phyloP scores from a whole-genome alignment of 2,797 vertebrate species.

The Stomatorhinus walkeri region DNA sequence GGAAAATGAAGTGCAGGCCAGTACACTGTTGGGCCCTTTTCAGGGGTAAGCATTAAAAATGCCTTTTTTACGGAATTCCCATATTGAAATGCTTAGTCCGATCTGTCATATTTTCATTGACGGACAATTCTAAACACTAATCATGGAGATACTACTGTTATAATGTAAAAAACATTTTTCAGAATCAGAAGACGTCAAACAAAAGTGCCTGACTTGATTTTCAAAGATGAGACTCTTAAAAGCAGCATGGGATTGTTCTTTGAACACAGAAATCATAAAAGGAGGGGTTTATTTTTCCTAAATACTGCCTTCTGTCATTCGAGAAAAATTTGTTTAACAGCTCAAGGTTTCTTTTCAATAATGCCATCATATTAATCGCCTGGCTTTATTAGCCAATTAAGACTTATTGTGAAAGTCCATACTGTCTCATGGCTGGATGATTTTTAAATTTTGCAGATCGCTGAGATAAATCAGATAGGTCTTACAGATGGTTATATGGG shows the following conservation, averaged over 20 bases:
- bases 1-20: neutral
- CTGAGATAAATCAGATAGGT: neutral
- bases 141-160: neutral
- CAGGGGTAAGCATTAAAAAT: neutral
- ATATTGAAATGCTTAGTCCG: neutral
- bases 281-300: neutral
- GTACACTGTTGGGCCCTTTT: neutral
- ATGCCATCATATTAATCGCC: neutral
- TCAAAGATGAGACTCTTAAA: neutral
- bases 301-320: neutral
- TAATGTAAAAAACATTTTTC: neutral
- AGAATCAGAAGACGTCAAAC: neutral
- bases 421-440: neutral
- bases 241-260: neutral
- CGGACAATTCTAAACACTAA: neutral
- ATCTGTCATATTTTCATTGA: slow-evolving; percentile 1
- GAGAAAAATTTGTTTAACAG: neutral
- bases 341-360: neutral
- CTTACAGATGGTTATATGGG: neutral
- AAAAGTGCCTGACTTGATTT: neutral
- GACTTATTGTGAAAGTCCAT: neutral
- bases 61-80: neutral
- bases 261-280: neutral
- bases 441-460: neutral
- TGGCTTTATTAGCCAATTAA: neutral